Conservation (phyloP, 23 tunicate species). For the Halocynthia aurantium region DNA sequence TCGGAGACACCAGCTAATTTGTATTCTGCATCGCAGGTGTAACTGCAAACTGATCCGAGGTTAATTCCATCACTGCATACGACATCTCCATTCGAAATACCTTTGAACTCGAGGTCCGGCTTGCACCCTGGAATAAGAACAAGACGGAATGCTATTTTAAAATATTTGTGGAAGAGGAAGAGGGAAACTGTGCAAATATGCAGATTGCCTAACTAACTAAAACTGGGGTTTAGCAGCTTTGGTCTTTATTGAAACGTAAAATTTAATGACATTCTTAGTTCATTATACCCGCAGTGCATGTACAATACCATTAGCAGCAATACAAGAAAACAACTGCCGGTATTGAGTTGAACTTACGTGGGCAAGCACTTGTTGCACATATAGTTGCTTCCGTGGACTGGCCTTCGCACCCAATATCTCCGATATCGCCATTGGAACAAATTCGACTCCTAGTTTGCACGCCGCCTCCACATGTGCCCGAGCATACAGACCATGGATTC, state of each 20-base stretch:
- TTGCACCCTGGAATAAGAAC: conserved; percentile 23
- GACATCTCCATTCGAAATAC: conserved; percentile 29
- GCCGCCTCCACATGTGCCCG: conserved; percentile 43
- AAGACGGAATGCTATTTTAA: background rate
- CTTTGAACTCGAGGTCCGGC: conserved; percentile 29
- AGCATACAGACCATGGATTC: conserved; percentile 44
- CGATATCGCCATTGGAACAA: conserved; percentile 42
- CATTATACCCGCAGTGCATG: too few species aligned
- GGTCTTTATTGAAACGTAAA: too few species aligned
- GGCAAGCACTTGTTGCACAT: conserved; percentile 4
- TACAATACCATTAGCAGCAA: too few species aligned
- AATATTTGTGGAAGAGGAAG: too few species aligned
- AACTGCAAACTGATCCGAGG: conserved; percentile 30
- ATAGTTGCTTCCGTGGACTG: conserved; percentile 16
- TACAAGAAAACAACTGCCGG: too few species aligned
- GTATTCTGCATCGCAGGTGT: conserved; percentile 24
- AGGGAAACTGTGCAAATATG: too few species aligned
- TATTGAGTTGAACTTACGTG: background rate
- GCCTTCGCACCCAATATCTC: conserved; percentile 45
- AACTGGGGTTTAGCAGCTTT: too few species aligned
- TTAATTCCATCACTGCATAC: conserved; percentile 20
- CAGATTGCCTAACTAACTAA: too few species aligned
- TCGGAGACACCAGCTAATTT: conserved; percentile 21
- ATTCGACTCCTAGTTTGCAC: conserved; percentile 11
- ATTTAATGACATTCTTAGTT: too few species aligned